Evolutionary conservation across 1,140 invertebrate genomes (phyloP).

Genomic region (Drosophila mojavensis): DNA sequence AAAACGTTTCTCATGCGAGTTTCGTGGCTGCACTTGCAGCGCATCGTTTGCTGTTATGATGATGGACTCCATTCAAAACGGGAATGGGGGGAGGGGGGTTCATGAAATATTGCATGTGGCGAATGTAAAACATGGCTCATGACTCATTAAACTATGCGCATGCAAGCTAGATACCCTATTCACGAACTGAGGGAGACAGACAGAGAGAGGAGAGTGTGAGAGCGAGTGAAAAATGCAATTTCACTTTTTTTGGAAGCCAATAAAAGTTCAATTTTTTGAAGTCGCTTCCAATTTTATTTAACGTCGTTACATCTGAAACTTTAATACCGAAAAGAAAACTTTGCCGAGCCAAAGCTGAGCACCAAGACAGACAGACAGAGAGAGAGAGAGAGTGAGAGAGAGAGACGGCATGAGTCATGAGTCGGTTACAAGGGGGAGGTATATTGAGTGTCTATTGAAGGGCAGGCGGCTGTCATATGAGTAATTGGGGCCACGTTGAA

Average conservation of each 20-base stretch:
- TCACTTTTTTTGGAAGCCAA: constrained; percentile 68
- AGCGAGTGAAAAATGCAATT: constrained; percentile 53
- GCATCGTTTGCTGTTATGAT: constrained; percentile 60
- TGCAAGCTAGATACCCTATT: constrained; percentile 5
- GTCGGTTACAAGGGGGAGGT: not conserved
- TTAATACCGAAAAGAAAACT: constrained; percentile 71
- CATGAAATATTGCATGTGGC: constrained; percentile 45
- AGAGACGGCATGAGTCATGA: not conserved
- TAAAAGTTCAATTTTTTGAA: constrained; percentile 80
- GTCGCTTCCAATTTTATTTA: constrained; percentile 82
- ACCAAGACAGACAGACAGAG: not conserved
- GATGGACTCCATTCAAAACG: constrained; percentile 44
- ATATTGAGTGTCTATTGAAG: constrained; percentile 55
- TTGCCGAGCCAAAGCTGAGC: constrained; percentile 17
- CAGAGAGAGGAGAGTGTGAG: not conserved
- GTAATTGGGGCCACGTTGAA: constrained; percentile 46
- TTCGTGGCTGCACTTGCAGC: constrained; percentile 40
- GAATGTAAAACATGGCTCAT: constrained; percentile 52
- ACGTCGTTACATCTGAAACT: constrained; percentile 79
- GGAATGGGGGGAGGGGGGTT: not conserved
- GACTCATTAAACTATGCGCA: constrained; percentile 28
- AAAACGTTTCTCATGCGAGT: constrained; percentile 53
- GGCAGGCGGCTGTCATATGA: constrained; percentile 56
- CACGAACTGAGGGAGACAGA: not conserved
- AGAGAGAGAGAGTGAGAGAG: not conserved